phyloP scores from a whole-genome alignment of 2,797 vertebrate genomes.

The Sebastes minor region DNA sequence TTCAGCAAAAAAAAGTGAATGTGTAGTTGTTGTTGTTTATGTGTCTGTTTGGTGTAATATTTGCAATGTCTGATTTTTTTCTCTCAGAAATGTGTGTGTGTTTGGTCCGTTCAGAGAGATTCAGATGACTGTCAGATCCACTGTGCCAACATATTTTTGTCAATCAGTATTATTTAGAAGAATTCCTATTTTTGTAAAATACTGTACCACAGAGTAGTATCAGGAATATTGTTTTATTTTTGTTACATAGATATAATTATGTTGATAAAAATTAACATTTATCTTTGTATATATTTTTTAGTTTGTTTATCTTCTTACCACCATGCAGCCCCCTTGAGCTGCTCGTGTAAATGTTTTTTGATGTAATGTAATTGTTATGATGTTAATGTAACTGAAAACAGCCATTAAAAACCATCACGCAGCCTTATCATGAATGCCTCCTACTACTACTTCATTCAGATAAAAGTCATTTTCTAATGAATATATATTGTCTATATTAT shows the following conservation, averaged over 20 bases:
- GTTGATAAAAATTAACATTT: not conserved
- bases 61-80: not conserved
- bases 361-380: not conserved
- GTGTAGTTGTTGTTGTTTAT: not conserved
- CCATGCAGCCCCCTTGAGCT: not conserved
- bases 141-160: constrained; percentile 21
- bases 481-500: not conserved
- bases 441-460: not conserved
- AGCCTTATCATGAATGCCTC: not conserved
- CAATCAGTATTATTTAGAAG: constrained; percentile 64
- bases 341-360: not conserved
- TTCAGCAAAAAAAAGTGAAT: not conserved
- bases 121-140: not conserved
- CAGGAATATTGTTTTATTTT: constrained; percentile 48
- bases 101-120: not conserved
- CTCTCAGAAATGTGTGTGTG: not conserved
- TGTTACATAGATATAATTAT: constrained; percentile 20
- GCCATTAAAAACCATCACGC: constrained; percentile 23
- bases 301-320: not conserved
- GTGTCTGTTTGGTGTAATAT: not conserved
- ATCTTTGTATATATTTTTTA: not conserved
- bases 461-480: not conserved
- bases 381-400: constrained; percentile 1
- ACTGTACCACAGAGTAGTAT: not conserved
- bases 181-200: constrained; percentile 40